Percentiles rank a stretch among this genome's conserved stretches.
phyloP scores from a whole-genome alignment of 1,140 invertebrate genomes.

The Archegozetes longisetosus region DNA sequence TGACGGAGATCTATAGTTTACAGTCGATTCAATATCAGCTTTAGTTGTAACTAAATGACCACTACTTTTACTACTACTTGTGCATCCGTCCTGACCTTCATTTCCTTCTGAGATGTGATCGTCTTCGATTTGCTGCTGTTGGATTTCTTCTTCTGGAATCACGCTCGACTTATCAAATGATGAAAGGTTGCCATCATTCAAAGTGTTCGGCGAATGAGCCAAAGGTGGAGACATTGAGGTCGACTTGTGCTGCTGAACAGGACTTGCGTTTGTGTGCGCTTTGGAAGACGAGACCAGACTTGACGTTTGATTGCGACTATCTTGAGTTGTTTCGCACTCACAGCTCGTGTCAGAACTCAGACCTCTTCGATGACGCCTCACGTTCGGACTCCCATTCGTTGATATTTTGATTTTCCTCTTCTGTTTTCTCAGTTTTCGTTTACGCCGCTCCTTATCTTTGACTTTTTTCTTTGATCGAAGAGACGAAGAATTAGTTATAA shows the following conservation, averaged over 20 bases:
- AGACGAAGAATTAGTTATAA: conserved; percentile 3
- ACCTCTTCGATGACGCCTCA: background rate
- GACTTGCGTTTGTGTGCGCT: background rate
- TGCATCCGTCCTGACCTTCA: background rate
- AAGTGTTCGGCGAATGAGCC: background rate
- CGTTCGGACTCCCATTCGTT: background rate
- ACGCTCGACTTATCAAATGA: background rate
- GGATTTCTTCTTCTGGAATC: background rate
- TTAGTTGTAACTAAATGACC: background rate
- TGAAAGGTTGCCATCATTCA: background rate
- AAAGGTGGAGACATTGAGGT: background rate
- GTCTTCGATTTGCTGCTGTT: background rate
- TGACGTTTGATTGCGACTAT: background rate
- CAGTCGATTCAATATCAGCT: conserved; percentile 9
- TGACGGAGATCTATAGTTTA: conserved; percentile 7
- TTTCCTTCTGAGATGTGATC: conserved; percentile 9
- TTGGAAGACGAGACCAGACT: background rate
- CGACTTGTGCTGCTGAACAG: background rate
- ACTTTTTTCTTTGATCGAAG: background rate
- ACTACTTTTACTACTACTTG: conserved; percentile 12
- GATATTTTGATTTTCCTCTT: background rate
- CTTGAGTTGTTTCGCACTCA: background rate
- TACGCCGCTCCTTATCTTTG: conserved; percentile 1
- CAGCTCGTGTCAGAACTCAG: background rate
- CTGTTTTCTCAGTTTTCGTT: background rate